These are phyloP conservation scores for Stichopus chloronotus DNA, from an alignment of 35 echinoderm and acorn worm genomes.

Conservation along the genomic window DNA sequence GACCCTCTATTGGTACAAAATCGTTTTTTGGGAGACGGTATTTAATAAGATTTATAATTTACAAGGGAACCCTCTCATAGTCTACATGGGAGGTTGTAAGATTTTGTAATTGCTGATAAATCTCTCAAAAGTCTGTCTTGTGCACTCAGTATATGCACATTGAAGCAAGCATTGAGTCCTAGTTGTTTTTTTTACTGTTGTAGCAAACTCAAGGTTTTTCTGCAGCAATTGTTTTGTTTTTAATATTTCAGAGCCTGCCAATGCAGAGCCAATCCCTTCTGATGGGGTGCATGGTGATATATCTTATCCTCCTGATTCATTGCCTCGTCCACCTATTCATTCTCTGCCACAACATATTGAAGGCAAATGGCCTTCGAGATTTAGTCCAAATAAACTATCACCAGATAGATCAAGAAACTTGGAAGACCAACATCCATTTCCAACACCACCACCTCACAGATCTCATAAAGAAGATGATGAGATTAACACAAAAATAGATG, in stretches of 20 bases:
- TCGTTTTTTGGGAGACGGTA: too few relatives aligned
- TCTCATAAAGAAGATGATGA: background rate
- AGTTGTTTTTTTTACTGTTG: too few relatives aligned
- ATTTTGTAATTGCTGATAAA: too few relatives aligned
- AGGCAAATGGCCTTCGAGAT: constrained; percentile 6
- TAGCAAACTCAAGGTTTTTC: too few relatives aligned
- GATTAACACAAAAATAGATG: background rate
- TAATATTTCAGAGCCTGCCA: background rate
- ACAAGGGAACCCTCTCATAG: too few relatives aligned
- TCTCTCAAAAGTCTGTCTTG: too few relatives aligned
- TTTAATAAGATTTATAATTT: too few relatives aligned
- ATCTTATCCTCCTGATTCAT: background rate
- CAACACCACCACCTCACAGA: constrained; percentile 48
- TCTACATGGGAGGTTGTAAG: too few relatives aligned
- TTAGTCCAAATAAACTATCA: background rate
- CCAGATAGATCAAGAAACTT: constrained; percentile 9
- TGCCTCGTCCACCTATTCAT: constrained; percentile 45
- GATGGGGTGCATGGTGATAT: background rate
- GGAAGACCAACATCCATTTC: constrained; percentile 36
- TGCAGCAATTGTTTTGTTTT: background rate
- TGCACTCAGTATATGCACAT: too few relatives aligned
- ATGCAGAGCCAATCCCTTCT: background rate
- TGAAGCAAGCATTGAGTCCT: too few relatives aligned
- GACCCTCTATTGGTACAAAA: too few relatives aligned
- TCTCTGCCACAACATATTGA: constrained; percentile 22